A percentile compares a stretch with the other conserved stretches of the same genome.
Conservation (phyloP, 2,113 vertebrate species). For the Nerophis ophidion region DNA sequence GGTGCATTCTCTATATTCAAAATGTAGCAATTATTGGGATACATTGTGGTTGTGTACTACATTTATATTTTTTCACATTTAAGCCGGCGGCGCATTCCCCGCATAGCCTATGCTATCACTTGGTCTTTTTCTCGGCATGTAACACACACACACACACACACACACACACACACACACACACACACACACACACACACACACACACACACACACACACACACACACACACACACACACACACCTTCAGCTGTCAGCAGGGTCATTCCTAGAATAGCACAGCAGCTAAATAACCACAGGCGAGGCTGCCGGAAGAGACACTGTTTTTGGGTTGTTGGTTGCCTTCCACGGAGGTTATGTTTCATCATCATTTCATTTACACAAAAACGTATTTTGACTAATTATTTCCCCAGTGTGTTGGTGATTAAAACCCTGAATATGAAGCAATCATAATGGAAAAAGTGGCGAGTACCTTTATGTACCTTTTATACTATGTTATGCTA, state of each 20-base stretch:
- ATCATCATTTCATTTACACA: background rate
- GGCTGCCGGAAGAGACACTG: slow-evolving; percentile 24
- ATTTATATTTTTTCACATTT: slow-evolving; percentile 7
- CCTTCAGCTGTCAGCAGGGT: slow-evolving; percentile 27
- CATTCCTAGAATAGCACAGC: slow-evolving; percentile 35
- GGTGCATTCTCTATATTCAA: too few relatives aligned
- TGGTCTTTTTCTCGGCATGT: background rate
- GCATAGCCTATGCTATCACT: background rate
- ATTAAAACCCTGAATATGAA: too few relatives aligned
- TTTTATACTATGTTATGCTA: background rate
- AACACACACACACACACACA: slow-evolving; percentile 1
- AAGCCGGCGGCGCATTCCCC: slow-evolving; percentile 1
- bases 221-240: slow-evolving; percentile 9
- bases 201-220: slow-evolving; percentile 7
- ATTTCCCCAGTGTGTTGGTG: too few relatives aligned
- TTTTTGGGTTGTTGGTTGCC: slow-evolving; percentile 2
- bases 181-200: slow-evolving; percentile 10
- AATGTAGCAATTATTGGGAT: too few relatives aligned
- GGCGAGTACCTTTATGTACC: background rate
- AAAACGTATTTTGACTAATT: background rate
- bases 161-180: background rate
- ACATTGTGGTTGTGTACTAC: too few relatives aligned
- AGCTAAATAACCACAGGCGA: slow-evolving; percentile 28
- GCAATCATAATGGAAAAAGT: background rate
- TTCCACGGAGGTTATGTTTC: background rate